Base-by-base conservation (phyloP, 2,797 vertebrate species). In the Echiichthys vipera region DNA sequence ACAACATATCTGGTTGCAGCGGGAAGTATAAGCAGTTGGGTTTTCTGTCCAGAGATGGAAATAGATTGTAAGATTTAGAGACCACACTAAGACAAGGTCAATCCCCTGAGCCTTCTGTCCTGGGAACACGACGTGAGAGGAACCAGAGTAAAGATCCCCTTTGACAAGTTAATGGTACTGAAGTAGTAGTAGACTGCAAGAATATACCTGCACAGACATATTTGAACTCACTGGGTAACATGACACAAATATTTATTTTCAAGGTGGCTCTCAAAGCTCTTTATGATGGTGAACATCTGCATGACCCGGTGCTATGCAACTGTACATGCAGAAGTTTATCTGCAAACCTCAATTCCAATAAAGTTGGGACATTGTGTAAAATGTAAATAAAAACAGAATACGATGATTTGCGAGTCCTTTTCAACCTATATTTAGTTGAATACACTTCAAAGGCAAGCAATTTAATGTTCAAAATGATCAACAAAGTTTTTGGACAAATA, bases 1-100 rank as follows among this genome's bases (percentile, higher is more conserved):
- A 82, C 83, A 81, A 87, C 73, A 83, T 87, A 90, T 91, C 81
- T 75, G 75, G 80, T 91, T 87, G 74, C 91, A 88, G 81, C 66
- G 66, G 69, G 73, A 86, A 88, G 84, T 87, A 82, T 84, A 91
- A 83, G 84, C 73, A 85, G 47, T 68, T 81, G 55, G 69, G 42
- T 74, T 87, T 75, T 80, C 64, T 82, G 84, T 67, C 67, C 54
- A 30, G 39, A n/a, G 57, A 83, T 78, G 66, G 77, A 90, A 89
- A 85, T 81, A 85, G 71, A 81, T 65, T 78, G 63, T 50, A 61
- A 63, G 77, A 78, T 82, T 82, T 84, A 73, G 71, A 85, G 77
- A 79, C 78, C 83, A 73, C 73, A 78, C 63, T 82, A 42, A 76
- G 68, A 84, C 43, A 32, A 55, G 61, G 78, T 65, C 55, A 39